These are phyloP conservation scores for Thyatira batis DNA, from an alignment of 2,888 invertebrate species.

Conservation along the genomic window DNA sequence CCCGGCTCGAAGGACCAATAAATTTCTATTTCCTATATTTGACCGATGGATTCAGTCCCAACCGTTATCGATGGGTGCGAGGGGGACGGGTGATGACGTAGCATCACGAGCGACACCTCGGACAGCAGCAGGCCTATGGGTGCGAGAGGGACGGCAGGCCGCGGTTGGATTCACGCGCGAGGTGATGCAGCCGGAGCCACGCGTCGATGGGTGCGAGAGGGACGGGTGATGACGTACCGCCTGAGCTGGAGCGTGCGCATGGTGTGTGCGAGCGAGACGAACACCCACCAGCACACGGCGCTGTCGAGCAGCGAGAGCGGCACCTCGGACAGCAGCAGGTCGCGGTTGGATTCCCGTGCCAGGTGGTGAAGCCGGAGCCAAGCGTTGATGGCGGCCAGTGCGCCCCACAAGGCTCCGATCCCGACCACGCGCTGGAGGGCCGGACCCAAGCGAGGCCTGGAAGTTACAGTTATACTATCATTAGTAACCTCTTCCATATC, in stretches of 20 bases:
- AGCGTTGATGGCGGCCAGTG: slow-evolving; percentile 92
- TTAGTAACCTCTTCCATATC: no score
- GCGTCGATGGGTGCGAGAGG: slow-evolving; percentile 93
- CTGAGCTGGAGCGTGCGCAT: slow-evolving; percentile 93
- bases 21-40: no score
- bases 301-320: slow-evolving; percentile 93
- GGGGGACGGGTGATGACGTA: slow-evolving; percentile 90
- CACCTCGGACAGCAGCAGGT: slow-evolving; percentile 88
- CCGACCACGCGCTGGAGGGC: slow-evolving; percentile 94
- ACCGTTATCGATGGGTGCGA: slow-evolving; percentile 95
- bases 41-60: no score
- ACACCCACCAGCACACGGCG: slow-evolving; percentile 97
- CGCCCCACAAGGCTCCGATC: slow-evolving; percentile 91
- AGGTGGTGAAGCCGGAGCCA: slow-evolving; percentile 86
- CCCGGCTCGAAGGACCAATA: no score
- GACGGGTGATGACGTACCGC: slow-evolving; percentile 66
- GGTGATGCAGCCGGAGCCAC: slow-evolving; percentile 86
- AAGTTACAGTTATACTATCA: no score
- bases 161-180: slow-evolving; percentile 56
- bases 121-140: slow-evolving; percentile 90
- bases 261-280: slow-evolving; percentile 93
- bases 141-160: no score
- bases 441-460: slow-evolving; percentile 92
- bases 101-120: slow-evolving; percentile 91
- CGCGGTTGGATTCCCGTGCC: slow-evolving; percentile 58